Base-by-base conservation (phyloP, 2,113 vertebrate genomes). In the Thamnophis sirtalis region DNA sequence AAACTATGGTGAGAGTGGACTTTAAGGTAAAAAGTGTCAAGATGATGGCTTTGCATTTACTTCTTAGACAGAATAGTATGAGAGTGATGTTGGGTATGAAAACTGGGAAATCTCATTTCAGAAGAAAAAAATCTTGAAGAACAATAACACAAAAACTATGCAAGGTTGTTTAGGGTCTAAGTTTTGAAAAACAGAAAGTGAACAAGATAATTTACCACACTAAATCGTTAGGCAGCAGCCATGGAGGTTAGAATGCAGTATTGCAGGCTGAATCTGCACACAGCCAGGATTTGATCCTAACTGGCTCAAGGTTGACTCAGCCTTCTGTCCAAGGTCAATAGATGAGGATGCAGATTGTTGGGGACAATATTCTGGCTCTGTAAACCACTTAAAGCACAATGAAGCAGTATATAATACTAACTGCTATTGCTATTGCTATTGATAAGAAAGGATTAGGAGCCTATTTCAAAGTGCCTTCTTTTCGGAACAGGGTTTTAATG, bases 401-500 rank as follows among this genome's bases (percentile, higher is more conserved):
- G 55, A 56, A 22, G 55, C 6, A 2, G 6, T 22, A 56, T 56
- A 56, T 56, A 56, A 56, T 19, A 56, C 1, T 22, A 56, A 56
- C 21, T 56, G 26, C 58, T 63, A 24, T 56, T 56, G 26, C 58
- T 63, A 24, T 56, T 56, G 55, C 21, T 58, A 63, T 63, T 63
- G 26, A 28, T 63, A 63, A 84, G 89, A 80, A 93, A 95, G 88
- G 22, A 38, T 93, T 91, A 87, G 53, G 9, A 13, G 50, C 3
- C 73, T 92, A 58, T 9, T 92, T 93, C 91, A 73, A 92, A 92
- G 58, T 92, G 92, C 60, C 94, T 95, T 90, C 93, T 92, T 63
- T 87, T 85, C 63, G 28, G 26, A n/a, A n/a, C 24, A 11, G 22
- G 94, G 87, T 96, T 96, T 97, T 91, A 93, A 92, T 93, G 86